phyloP scores from a whole-genome alignment of 2,888 invertebrate species.

The Drosophila multiciliata region DNA sequence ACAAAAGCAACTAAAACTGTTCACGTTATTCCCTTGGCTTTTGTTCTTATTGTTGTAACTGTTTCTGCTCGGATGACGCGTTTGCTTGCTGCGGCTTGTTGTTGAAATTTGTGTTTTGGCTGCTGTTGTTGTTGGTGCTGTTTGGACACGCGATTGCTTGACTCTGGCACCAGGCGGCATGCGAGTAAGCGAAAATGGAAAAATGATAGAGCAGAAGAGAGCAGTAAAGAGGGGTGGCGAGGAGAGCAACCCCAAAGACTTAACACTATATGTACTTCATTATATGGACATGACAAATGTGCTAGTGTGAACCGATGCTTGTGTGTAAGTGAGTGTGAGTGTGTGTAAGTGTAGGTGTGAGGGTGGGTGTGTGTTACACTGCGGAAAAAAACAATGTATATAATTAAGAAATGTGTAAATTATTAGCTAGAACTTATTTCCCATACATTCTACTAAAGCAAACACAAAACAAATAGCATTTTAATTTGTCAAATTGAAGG shows the following conservation, averaged over 20 bases:
- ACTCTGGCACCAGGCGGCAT: constrained; percentile 17
- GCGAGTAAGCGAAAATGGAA: not conserved
- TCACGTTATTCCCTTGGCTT: constrained; percentile 27
- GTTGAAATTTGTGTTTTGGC: constrained; percentile 29
- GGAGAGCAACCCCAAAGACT: constrained; percentile 57
- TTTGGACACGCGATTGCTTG: constrained; percentile 63
- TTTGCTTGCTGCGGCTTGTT: constrained; percentile 35
- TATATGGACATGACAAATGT: constrained; percentile 66
- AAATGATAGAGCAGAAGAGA: constrained; percentile 3
- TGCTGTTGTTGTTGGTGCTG: constrained; percentile 35
- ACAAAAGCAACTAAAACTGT: constrained; percentile 39
- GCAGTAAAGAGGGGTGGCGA: not conserved
- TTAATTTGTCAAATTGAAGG: not conserved
- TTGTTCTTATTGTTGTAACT: constrained; percentile 18
- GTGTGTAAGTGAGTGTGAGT: constrained; percentile 14
- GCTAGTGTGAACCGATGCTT: constrained; percentile 44
- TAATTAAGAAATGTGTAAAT: not conserved
- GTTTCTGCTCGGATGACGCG: constrained; percentile 37
- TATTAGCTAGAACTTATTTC: not conserved
- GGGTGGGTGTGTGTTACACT: constrained; percentile 9
- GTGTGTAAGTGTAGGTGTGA: constrained; percentile 7
- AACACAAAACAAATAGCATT: not conserved
- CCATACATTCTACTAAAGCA: not conserved
- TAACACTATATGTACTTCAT: constrained; percentile 64
- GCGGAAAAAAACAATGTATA: not conserved